A percentile compares a stretch with the other conserved stretches of the same genome.
These are phyloP conservation scores for Empis livida DNA, from an alignment of 2,888 invertebrate genomes.

Conservation along the genomic window DNA sequence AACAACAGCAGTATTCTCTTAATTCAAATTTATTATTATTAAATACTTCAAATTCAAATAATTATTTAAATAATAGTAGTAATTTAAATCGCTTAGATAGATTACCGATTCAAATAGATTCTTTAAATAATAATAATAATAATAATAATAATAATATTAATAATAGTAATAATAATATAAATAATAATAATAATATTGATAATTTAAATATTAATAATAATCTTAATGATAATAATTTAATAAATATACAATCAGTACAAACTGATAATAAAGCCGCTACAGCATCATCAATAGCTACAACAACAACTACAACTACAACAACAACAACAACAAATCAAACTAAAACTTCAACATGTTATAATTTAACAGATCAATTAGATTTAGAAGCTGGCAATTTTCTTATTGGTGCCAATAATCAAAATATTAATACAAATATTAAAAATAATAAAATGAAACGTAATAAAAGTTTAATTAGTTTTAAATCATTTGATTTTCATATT, in stretches of 20 bases:
- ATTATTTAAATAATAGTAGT: constrained; percentile 12
- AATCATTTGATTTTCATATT: constrained; percentile 34
- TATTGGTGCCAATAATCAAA: constrained; percentile 4
- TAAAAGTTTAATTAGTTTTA: constrained; percentile 28
- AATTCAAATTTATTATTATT: constrained; percentile 14
- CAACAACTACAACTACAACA: too few relatives aligned
- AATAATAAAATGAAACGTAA: constrained; percentile 15
- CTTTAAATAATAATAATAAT: constrained; percentile 23
- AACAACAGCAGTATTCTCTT: constrained; percentile 12
- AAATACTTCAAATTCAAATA: constrained; percentile 14
- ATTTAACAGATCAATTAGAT: neutral
- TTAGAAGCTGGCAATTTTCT: neutral
- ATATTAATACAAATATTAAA: constrained; percentile 3
- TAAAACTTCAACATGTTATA: neutral
- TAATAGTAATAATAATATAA: too few relatives aligned
- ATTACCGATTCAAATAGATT: constrained; percentile 27
- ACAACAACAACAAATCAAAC: too few relatives aligned
- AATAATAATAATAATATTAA: constrained; percentile 13
- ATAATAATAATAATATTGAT: too few relatives aligned
- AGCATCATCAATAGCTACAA: constrained; percentile 3
- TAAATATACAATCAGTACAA: constrained; percentile 5
- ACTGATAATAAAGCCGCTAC: constrained; percentile 11
- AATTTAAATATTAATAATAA: constrained; percentile 12
- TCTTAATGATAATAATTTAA: neutral
- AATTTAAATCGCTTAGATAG: constrained; percentile 24